Base-by-base conservation (phyloP, 2,113 vertebrate species). In the Manacus vitellinus region DNA sequence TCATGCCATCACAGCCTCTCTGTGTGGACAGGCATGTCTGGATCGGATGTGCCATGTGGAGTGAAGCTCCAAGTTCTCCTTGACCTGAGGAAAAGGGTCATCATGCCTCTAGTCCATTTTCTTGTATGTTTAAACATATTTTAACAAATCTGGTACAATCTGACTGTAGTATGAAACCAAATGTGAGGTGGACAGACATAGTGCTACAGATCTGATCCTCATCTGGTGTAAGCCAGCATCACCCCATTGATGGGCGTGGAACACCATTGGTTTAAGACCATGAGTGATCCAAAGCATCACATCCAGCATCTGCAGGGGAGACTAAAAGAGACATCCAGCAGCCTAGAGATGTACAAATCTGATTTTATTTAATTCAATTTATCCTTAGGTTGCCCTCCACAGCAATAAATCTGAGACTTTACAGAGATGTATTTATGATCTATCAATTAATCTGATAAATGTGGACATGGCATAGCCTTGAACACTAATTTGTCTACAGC, bases 311-410 rank as follows among this genome's bases (percentile, higher is more conserved):
- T 77, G 58, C 76, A 74, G 17, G 23, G 9, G 9, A 91, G 35
- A 65, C 33, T 67, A 28, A 58, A 62, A 90, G 63, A 92, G 44
- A 80, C 39, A 79, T 85, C n/a, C 44, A 81, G 43, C 59, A 92
- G 58, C 20, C 31, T 74, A 19, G 5, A 4, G 24, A 59, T 4
- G 0, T 56, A 78, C 33, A 92, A 92, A 94, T 84, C 24, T 75
- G 39, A 74, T 92, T 92, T 63, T 41, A 74, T 63, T 84, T 75
- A 77, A 94, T 67, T 47, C 24, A 73, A 83, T 93, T 90, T 94
- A 83, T 76, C 39, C 49, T 56, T 75, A 63, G 14, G 11, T 65
- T 92, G 37, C n/a, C 56, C 15, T 89, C 65, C 2, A 0, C 63
- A 88, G 56, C 44, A 92, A 88, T 82, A 68, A 92, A 85, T 89